A percentile compares a stretch with the other conserved stretches of the same genome.
Evolutionary conservation across 2,113 vertebrate genomes (phyloP).

Genomic region (Calyptomena viridis): DNA sequence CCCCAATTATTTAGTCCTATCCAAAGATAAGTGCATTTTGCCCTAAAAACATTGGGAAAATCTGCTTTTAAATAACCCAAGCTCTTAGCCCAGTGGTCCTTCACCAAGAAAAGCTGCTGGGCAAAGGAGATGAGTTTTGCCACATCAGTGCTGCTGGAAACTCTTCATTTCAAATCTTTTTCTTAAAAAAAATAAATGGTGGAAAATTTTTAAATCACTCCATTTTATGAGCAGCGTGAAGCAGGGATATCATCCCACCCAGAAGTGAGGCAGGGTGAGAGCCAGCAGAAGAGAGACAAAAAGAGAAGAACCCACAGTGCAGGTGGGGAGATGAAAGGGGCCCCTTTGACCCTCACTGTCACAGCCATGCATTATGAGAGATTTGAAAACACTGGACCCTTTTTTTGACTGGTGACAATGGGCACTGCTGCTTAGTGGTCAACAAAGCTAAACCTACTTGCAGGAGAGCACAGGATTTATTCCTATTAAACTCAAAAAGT

Average conservation of each 20-base stretch:
- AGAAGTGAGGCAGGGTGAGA: not conserved
- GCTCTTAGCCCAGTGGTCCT: rapidly evolving
- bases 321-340: not conserved
- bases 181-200: not conserved
- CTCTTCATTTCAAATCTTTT: not conserved
- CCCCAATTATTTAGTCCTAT: not conserved
- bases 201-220: not conserved
- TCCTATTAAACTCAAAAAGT: not conserved
- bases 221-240: not conserved
- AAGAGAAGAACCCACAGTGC: not conserved
- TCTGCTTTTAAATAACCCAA: not conserved
- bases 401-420: not conserved
- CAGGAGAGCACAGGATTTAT: not conserved
- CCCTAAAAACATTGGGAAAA: not conserved
- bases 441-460: not conserved
- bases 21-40: not conserved
- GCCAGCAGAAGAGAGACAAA: not conserved
- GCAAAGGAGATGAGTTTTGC: not conserved
- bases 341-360: not conserved
- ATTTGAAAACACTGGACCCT: not conserved
- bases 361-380: not conserved
- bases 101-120: not conserved
- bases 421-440: not conserved
- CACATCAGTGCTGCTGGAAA: not conserved
- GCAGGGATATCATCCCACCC: not conserved